A percentile compares a stretch with the other conserved stretches of the same genome.
Evolutionary conservation across 2,113 vertebrate genomes (phyloP).

Genomic region (Irena cyanogastra): DNA sequence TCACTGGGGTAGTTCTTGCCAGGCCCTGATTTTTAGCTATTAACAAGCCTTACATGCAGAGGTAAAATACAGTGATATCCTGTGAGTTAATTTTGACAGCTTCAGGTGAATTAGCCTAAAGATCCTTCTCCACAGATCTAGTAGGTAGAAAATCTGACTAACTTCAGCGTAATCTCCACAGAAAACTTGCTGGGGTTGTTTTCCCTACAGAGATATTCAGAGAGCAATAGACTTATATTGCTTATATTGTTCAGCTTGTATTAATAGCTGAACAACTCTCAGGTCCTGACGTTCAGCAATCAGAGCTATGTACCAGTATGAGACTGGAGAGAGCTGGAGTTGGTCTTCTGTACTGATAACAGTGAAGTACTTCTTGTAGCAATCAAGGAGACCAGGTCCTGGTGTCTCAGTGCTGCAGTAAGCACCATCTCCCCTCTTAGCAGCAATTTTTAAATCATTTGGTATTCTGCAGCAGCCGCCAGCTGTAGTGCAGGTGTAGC

Average conservation of each 20-base stretch:
- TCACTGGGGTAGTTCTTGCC: neutral
- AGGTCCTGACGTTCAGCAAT: neutral
- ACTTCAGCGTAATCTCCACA: neutral
- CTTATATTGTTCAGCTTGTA: no score
- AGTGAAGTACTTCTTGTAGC: neutral
- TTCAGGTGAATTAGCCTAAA: neutral
- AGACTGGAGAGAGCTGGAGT: neutral
- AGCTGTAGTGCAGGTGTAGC: slow-evolving; percentile 31
- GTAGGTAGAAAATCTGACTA: neutral
- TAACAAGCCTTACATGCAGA: neutral
- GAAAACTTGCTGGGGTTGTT: neutral
- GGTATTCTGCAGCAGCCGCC: neutral
- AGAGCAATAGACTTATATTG: neutral
- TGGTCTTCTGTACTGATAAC: neutral
- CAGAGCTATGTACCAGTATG: neutral
- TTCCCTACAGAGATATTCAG: neutral
- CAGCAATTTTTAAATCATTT: neutral
- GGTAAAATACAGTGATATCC: neutral
- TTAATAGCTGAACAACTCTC: neutral
- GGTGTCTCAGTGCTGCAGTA: neutral
- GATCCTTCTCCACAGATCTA: neutral
- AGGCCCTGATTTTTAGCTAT: neutral
- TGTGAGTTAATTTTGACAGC: neutral
- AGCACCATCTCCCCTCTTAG: neutral
- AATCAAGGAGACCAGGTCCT: neutral